Evolutionary conservation across 1,140 invertebrate species (phyloP).

Genomic region (Trigoniulus corallinus): DNA sequence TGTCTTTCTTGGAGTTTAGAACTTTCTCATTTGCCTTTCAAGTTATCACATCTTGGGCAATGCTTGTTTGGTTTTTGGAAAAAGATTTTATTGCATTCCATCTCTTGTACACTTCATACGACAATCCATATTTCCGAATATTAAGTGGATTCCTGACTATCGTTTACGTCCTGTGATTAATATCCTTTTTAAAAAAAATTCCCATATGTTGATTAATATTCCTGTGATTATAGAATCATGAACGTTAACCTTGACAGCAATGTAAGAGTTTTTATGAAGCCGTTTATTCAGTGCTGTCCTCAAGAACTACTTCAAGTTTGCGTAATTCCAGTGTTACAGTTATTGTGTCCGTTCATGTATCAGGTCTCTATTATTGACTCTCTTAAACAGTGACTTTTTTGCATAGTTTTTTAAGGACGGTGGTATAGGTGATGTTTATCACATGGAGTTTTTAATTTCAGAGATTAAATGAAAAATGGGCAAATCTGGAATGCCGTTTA

Average conservation of each 20-base stretch:
- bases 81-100: conserved; percentile 54
- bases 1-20: background rate
- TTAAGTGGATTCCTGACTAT: conserved; percentile 56
- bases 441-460: no score
- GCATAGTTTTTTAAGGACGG: no score
- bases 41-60: conserved; percentile 60
- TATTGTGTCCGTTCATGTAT: conserved; percentile 56
- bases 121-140: conserved; percentile 20
- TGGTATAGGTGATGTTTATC: no score
- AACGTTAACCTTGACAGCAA: conserved; percentile 6
- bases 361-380: conserved; percentile 15
- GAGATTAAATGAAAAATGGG: conserved; percentile 57
- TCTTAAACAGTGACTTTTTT: background rate
- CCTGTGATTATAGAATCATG: background rate
- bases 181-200: conserved; percentile 22
- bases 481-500: conserved; percentile 17
- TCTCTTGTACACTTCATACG: conserved; percentile 20
- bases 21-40: conserved; percentile 8
- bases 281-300: conserved; percentile 68
- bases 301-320: conserved; percentile 53
- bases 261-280: conserved; percentile 54
- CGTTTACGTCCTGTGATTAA: conserved; percentile 58
- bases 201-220: background rate
- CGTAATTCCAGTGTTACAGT: conserved; percentile 54
- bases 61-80: conserved; percentile 54